Base-by-base conservation (phyloP, 2,797 vertebrate genomes). In the Pipistrellus nathusii region DNA sequence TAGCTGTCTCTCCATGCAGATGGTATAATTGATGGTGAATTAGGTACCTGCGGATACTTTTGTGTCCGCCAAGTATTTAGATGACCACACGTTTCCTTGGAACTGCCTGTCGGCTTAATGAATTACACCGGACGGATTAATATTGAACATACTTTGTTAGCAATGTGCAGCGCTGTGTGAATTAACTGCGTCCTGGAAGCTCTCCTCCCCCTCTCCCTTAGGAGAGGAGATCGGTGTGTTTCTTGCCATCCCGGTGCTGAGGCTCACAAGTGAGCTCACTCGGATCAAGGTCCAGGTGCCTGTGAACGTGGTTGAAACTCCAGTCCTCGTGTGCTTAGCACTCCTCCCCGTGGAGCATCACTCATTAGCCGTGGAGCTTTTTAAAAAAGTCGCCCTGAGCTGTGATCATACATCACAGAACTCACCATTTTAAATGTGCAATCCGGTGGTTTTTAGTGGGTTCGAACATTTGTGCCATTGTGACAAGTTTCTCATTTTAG, bases 21-120 rank as follows among this genome's bases (percentile, higher is more conserved):
- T 23, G 46, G 23, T 62, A 3, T 86, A 72, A 32, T 87, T 84
- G 83, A 59, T 71, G 77, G n/a, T 7, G 5, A 83, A 69, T 55
- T 78, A 86, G 75, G 15, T 92, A 66, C 30, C 38, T 83, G 21
- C 4, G 76, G 27, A 88, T 90, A 62, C n/a, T 77, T 88, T 68
- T 81, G 44, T 57, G 71, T 71, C 94, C 94, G 83, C 90, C 41
- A 93, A 95, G 94, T 55, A 44, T 5, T 90, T 71, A 85, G 44
- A 18, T 85, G 55, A 69, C 59, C 93, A 44, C 75, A 89, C 44
- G 73, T 64, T 96, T 95, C 64, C 66, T 90, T 69, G 15, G 32
- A 77, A 62, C 38, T 81, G 4, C 76, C n/a, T 82, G 35, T 69
- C 88, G 55, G 48, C 59, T 87, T 81, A 78, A 72, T 80, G 55